Evolutionary conservation across 2,113 vertebrate genomes (phyloP), one percentile per base, ranked within the genome.

Genomic region (Octodon degus): DNA sequence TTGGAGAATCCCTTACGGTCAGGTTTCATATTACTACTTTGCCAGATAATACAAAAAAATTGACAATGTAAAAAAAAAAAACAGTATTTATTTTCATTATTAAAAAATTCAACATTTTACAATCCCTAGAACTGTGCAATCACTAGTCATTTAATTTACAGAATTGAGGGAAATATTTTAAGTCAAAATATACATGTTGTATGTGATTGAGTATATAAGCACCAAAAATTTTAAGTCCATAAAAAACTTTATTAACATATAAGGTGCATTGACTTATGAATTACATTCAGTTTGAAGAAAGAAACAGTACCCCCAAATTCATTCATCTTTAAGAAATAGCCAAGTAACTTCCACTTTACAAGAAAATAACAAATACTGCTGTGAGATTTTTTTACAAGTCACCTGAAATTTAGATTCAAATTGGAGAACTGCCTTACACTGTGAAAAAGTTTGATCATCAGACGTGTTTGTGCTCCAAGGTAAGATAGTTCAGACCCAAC

Each of bases 281-380:
- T 96, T 97, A 98, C 96, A 98, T 93, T 97, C 96, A 97, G 70
- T 91, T 67, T 89, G 22, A 96, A 9, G 62, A 37, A 94, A 97
- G 37, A 10, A 94, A 96, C 12, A 85, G 96, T 95, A 97, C 89
- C 94, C 93, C 76, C 95, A 94, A 89, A 67, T 77, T 97, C 93
- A 32, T 74, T 94, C 93, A 97, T 84, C 97, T 77, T 97, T 8
- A 97, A 65, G 96, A 95, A 98, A 97, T 20, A 97, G 93, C n/a
- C 84, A 37, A 95, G 89, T 80, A 95, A 53, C 96, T 97, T 97
- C 89, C 92, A 98, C 94, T 76, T 96, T 91, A 92, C 32, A 90
- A 86, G 30, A 96, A 97, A 95, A 91, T 86, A 97, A 70, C 79
- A 95, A 97, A 95, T 96, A 98, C 98, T 98, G 97, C 93, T 98